Percentiles rank a stretch among this genome's conserved stretches.
Conservation (phyloP, 1,140 invertebrate genomes). For the Akabosia matsudoensis region DNA sequence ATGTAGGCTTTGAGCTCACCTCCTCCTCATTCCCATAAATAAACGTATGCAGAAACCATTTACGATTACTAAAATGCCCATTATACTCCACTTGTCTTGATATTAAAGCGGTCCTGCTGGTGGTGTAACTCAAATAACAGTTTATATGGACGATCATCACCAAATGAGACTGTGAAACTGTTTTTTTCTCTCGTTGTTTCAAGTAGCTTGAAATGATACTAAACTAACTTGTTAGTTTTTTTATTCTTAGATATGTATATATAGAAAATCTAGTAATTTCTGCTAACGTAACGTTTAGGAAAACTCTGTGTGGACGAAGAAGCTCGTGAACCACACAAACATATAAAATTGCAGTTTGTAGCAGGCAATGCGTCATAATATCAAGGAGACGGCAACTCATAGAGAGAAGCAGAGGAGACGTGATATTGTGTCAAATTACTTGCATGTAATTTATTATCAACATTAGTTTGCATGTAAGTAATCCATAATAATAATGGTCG, state of each 20-base stretch:
- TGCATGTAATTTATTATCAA: conserved; percentile 25
- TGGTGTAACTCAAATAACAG: not conserved
- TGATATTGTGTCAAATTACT: conserved; percentile 25
- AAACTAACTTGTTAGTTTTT: not conserved
- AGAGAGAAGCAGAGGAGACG: conserved; percentile 13
- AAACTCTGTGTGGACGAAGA: too few relatives aligned
- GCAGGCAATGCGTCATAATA: conserved; percentile 22
- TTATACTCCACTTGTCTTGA: not conserved
- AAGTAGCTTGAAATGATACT: not conserved
- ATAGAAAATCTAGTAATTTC: not conserved
- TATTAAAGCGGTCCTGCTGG: not conserved
- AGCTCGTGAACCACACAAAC: too few relatives aligned
- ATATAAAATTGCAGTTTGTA: not conserved
- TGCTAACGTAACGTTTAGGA: not conserved
- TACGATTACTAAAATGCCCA: conserved; percentile 18
- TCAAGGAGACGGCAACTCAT: conserved; percentile 21
- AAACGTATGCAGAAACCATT: not conserved
- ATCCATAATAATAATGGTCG: conserved; percentile 25
- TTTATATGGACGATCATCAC: not conserved
- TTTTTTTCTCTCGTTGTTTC: not conserved
- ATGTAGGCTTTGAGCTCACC: not conserved
- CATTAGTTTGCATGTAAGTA: conserved; percentile 25
- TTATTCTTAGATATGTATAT: not conserved
- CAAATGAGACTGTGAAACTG: too few relatives aligned
- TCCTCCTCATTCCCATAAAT: not conserved